Percentiles rank a stretch among this genome's conserved stretches.
phyloP scores from a whole-genome alignment of 2,113 vertebrate genomes.

The Arvicanthis niloticus region DNA sequence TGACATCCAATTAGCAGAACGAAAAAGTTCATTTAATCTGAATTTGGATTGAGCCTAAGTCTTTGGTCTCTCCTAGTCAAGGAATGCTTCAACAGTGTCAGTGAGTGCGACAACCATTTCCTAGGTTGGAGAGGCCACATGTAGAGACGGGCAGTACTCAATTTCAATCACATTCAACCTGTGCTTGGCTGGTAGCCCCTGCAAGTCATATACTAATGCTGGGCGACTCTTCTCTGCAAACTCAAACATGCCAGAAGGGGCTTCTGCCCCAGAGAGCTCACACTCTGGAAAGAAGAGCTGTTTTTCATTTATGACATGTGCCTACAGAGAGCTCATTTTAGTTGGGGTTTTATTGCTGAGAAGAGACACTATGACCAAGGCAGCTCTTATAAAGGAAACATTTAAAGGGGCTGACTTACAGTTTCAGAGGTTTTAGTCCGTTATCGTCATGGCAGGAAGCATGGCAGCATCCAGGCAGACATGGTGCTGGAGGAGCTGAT shows the following conservation, averaged over 20 bases:
- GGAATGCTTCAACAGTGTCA: not conserved
- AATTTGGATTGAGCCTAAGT: not conserved
- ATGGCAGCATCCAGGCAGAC: not conserved
- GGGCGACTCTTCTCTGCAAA: not conserved
- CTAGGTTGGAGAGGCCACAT: not conserved
- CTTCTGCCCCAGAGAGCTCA: not conserved
- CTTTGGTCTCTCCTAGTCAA: not conserved
- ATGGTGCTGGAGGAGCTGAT: not conserved
- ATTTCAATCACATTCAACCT: not conserved
- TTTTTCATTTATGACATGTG: not conserved
- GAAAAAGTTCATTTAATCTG: not conserved
- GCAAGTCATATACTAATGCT: not conserved
- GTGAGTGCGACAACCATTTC: rapidly evolving
- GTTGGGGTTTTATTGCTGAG: not conserved
- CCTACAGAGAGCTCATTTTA: not conserved
- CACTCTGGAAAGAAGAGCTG: not conserved
- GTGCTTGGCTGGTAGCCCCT: rapidly evolving
- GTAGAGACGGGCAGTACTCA: not conserved
- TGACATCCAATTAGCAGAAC: not conserved
- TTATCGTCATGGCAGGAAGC: too few species aligned
- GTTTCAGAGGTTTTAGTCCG: not conserved
- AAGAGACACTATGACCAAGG: not conserved
- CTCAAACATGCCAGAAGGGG: not conserved
- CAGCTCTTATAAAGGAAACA: not conserved
- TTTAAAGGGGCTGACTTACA: not conserved